Evolutionary conservation across 2,113 vertebrate genomes (phyloP), one percentile per base, ranked within the genome.

Genomic region (Glaucomys volans): DNA sequence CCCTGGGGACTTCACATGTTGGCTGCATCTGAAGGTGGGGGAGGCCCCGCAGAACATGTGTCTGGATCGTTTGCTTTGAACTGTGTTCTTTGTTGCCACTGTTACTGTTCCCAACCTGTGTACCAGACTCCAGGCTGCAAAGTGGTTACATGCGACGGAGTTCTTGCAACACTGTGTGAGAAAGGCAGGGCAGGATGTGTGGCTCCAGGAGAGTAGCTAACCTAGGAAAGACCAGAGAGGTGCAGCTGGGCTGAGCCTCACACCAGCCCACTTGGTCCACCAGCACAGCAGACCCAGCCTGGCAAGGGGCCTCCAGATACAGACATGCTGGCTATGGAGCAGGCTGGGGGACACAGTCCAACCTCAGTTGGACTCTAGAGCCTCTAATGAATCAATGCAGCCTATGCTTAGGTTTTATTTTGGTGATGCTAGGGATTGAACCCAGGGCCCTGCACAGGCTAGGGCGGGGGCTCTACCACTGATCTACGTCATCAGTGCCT

Each of bases 91-190:
- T n/a, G 24, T 37, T 17, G 9, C 26, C 12, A 8, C 26, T 22
- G 0, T 16, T 35, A 16, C 6, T 6, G 3, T 40, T 47, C 47
- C 54, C 18, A n/a, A 54, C 5, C 9, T 9, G 0, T 4, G 9
- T 5, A 4, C 24, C 66, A 8, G 85, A 3, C 7, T 14, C 44
- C 4, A 1, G 52, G 9, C 35, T 16, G 0, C 22, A 9, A 7
- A 9, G 0, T 8, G 1, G 7, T 12, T 44, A 16, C 10, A 2
- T 1, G 24, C 17, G 22, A 7, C 0, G 0, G 8, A 6, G 67
- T 40, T 42, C 76, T 77, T 30, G 1, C 17, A 67, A 32, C 0
- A 22, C n/a, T 35, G 24, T 13, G 32, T 22, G 74, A 32, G 0
- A 4, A 6, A 16, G 52, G 7, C 2, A 2, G 18, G 22, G 0